phyloP scores from a whole-genome alignment of 1,140 invertebrate genomes.

The Drosophila eugracilis region DNA sequence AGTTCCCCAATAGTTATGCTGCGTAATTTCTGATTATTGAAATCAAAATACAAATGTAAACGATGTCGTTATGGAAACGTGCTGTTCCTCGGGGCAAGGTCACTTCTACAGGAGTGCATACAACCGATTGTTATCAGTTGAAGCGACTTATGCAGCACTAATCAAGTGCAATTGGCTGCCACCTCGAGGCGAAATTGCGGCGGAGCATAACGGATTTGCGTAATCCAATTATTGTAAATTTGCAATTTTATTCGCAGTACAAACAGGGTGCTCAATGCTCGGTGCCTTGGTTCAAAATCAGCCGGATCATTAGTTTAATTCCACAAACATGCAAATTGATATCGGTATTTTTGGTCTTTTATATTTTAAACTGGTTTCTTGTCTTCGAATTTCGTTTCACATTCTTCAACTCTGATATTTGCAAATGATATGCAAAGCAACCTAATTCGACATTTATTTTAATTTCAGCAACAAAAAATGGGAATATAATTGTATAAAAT shows the following conservation, averaged over 20 bases:
- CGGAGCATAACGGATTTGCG: slow-evolving; percentile 58
- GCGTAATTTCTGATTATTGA: slow-evolving; percentile 43
- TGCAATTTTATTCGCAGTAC: slow-evolving; percentile 5
- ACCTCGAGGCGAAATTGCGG: slow-evolving; percentile 24
- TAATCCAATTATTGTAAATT: slow-evolving; percentile 46
- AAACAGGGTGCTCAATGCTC: slow-evolving; percentile 45
- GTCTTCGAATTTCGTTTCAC: slow-evolving; percentile 30
- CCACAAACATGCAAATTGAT: slow-evolving; percentile 39
- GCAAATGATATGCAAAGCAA: slow-evolving; percentile 47
- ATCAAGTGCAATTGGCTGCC: slow-evolving; percentile 57
- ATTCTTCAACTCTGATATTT: slow-evolving; percentile 77
- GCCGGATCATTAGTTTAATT: slow-evolving; percentile 35
- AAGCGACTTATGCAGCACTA: slow-evolving; percentile 10
- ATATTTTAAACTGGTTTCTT: slow-evolving; percentile 63
- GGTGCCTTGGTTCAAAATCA: slow-evolving; percentile 1
- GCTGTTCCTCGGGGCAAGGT: slow-evolving; percentile 27
- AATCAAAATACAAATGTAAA: slow-evolving; percentile 18
- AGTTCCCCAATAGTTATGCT: slow-evolving; percentile 55
- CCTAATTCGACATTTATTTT: slow-evolving; percentile 9
- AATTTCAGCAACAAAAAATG: slow-evolving; percentile 14
- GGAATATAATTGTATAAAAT: slow-evolving; percentile 3
- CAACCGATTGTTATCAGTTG: slow-evolving; percentile 30
- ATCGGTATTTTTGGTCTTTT: slow-evolving; percentile 36
- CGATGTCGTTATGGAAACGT: slow-evolving; percentile 19
- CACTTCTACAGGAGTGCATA: background rate